A percentile compares a stretch with the other conserved stretches of the same genome.
Evolutionary conservation across 2,113 vertebrate genomes (phyloP).

Genomic region (Boleophthalmus pectinirostris): DNA sequence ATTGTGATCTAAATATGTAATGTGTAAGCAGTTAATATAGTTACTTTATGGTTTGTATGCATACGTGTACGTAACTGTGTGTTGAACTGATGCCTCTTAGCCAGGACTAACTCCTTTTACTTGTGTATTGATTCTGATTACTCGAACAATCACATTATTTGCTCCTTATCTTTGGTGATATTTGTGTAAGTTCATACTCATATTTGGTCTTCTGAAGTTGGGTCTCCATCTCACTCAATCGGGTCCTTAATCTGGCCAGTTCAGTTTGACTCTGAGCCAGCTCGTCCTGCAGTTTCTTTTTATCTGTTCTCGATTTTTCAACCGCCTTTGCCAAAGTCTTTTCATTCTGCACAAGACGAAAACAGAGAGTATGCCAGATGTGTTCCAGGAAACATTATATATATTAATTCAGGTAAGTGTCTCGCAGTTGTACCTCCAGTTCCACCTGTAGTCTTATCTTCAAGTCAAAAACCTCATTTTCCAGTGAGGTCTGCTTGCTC

Average conservation of each 20-base stretch:
- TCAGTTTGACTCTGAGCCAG: constrained; percentile 78
- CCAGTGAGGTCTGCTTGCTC: constrained; percentile 82
- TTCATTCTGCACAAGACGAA: constrained; percentile 78
- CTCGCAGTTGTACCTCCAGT: constrained; percentile 76
- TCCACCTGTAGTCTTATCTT: constrained; percentile 85
- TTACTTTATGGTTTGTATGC: too few species aligned
- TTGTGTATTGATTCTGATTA: too few species aligned
- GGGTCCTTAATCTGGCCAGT: constrained; percentile 75
- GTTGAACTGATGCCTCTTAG: too few species aligned
- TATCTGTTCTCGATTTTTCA: constrained; percentile 76
- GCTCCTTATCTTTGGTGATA: neutral
- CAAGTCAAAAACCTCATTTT: constrained; percentile 80
- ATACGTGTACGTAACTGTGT: too few species aligned
- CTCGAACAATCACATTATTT: neutral
- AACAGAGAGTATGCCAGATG: constrained; percentile 1
- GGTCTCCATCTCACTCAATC: constrained; percentile 80
- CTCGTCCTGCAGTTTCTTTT: constrained; percentile 79
- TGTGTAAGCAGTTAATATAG: too few species aligned
- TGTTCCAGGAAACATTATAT: neutral
- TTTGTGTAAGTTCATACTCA: constrained; percentile 78
- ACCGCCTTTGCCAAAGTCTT: constrained; percentile 83
- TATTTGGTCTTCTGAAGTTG: constrained; percentile 84
- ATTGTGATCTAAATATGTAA: too few species aligned
- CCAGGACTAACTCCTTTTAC: too few species aligned
- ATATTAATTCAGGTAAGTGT: neutral